A percentile compares a stretch with the other conserved stretches of the same genome.
These are phyloP conservation scores for Polypterus bichir DNA, from an alignment of 2,113 vertebrate species.

Conservation along the genomic window DNA sequence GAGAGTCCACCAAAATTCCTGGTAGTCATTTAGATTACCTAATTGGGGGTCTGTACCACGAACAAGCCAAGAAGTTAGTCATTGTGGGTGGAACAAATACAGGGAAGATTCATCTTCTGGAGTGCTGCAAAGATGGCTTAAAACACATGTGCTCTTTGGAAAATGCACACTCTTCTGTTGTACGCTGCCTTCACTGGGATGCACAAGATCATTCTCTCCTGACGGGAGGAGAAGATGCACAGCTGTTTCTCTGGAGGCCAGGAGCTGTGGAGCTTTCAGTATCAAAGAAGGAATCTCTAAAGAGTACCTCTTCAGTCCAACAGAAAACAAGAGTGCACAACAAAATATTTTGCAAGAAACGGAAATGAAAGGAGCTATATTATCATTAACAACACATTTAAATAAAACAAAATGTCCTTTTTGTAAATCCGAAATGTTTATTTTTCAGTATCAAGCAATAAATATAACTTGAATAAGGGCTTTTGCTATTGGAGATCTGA, in stretches of 20 bases:
- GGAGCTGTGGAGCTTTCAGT: constrained; percentile 43
- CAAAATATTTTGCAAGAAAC: constrained; percentile 39
- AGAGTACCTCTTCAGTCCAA: constrained; percentile 61
- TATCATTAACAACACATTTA: too few relatives aligned
- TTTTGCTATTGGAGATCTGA: too few relatives aligned
- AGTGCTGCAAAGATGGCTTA: constrained; percentile 43
- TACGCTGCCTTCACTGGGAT: constrained; percentile 78
- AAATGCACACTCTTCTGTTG: constrained; percentile 56
- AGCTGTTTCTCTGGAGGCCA: constrained; percentile 77
- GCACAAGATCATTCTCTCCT: constrained; percentile 45
- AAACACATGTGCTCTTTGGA: constrained; percentile 45
- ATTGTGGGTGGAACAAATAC: constrained; percentile 58
- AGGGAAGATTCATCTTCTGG: constrained; percentile 62
- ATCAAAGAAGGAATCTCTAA: constrained; percentile 49
- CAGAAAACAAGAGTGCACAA: constrained; percentile 62
- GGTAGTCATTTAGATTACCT: constrained; percentile 56
- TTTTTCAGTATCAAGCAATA: too few relatives aligned
- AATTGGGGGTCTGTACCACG: constrained; percentile 69
- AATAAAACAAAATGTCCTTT: too few relatives aligned
- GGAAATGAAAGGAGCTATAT: constrained; percentile 22
- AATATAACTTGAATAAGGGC: too few relatives aligned
- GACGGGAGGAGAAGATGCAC: constrained; percentile 83
- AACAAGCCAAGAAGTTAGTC: constrained; percentile 52
- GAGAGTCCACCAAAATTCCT: constrained; percentile 25
- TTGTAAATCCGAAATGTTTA: too few relatives aligned